phyloP scores from a whole-genome alignment of 1,140 invertebrate genomes.

The Drosophila santomea region DNA sequence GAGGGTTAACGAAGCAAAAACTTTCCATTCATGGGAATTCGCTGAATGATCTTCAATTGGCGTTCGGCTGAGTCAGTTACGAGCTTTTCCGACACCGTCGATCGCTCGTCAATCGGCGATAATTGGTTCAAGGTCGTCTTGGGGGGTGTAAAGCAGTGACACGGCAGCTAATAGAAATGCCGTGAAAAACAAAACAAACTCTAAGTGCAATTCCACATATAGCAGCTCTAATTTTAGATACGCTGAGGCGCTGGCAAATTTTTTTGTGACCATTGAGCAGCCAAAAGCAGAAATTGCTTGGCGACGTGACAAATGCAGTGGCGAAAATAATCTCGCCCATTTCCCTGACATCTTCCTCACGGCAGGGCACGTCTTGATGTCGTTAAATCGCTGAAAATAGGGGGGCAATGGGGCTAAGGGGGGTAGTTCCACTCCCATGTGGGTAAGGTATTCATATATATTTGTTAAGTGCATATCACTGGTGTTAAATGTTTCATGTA shows the following conservation, averaged over 20 bases:
- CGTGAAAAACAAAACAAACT: constrained; percentile 8
- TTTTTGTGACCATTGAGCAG: constrained; percentile 30
- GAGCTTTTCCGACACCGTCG: constrained; percentile 32
- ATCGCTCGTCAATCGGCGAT: constrained; percentile 36
- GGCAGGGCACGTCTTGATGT: constrained; percentile 24
- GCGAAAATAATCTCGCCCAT: constrained; percentile 19
- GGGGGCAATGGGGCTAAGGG: background rate
- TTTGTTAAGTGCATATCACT: too few species aligned
- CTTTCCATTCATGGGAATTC: constrained; percentile 31
- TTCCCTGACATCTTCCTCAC: constrained; percentile 25
- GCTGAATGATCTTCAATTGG: constrained; percentile 31
- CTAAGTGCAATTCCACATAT: constrained; percentile 18
- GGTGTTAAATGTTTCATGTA: too few species aligned
- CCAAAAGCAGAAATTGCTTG: constrained; percentile 31
- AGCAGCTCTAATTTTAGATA: constrained; percentile 36
- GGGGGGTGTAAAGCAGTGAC: constrained; percentile 15
- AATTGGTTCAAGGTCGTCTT: constrained; percentile 38
- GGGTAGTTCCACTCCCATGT: background rate
- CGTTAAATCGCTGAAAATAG: background rate
- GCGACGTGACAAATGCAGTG: constrained; percentile 47
- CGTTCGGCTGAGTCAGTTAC: constrained; percentile 30
- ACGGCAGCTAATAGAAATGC: background rate
- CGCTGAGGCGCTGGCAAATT: constrained; percentile 14
- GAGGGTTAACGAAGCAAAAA: constrained; percentile 17
- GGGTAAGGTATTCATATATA: too few species aligned